Conservation (phyloP, 2,113 vertebrate species). For the Mastomys coucha region DNA sequence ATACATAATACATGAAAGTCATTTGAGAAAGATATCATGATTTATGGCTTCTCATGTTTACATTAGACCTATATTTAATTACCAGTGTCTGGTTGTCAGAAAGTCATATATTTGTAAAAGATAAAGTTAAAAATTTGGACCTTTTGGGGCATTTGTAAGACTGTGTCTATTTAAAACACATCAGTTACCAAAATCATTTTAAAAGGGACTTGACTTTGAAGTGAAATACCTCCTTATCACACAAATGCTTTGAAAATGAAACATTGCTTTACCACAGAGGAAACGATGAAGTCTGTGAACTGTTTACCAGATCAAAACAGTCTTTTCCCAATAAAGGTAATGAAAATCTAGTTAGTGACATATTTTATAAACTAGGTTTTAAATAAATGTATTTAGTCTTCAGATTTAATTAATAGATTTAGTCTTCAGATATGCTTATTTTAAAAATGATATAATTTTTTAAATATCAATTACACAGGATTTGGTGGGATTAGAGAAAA, state of each 20-base stretch:
- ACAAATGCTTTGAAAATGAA: constrained; percentile 56
- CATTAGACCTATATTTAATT: constrained; percentile 82
- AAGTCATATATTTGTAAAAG: constrained; percentile 71
- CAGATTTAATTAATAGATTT: background rate
- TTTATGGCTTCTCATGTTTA: constrained; percentile 80
- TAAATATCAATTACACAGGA: constrained; percentile 10
- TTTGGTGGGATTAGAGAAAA: constrained; percentile 29
- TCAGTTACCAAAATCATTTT: constrained; percentile 68
- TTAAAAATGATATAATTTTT: constrained; percentile 22
- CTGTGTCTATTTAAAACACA: constrained; percentile 75
- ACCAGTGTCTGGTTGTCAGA: constrained; percentile 78
- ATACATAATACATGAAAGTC: constrained; percentile 63
- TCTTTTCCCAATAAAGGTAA: constrained; percentile 41
- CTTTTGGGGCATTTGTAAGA: constrained; percentile 74
- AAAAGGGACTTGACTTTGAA: constrained; percentile 47
- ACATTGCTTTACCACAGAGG: constrained; percentile 6
- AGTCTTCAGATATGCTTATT: constrained; percentile 27
- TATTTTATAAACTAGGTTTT: constrained; percentile 43
- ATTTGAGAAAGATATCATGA: constrained; percentile 75
- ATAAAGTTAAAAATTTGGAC: constrained; percentile 72
- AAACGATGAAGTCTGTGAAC: constrained; percentile 5
- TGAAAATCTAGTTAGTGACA: constrained; percentile 30
- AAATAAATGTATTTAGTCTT: constrained; percentile 16
- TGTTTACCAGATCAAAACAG: constrained; percentile 41
- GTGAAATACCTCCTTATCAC: constrained; percentile 56